Conservation (phyloP, 2,888 invertebrate species). For the Empis livida region DNA sequence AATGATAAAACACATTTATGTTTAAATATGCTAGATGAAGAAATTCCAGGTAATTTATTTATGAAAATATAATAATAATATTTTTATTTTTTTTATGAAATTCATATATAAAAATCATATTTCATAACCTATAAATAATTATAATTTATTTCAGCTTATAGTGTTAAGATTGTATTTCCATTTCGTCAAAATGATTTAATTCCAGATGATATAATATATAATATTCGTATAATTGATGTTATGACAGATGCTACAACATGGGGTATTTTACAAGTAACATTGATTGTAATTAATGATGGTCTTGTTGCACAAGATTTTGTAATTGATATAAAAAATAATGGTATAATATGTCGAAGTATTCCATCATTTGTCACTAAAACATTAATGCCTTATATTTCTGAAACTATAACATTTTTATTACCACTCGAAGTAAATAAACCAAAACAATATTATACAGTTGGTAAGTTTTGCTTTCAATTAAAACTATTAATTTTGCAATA, state of each 20-base stretch:
- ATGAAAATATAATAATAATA: not conserved
- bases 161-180: constrained; percentile 24
- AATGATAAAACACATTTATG: constrained; percentile 18
- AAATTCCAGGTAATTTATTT: constrained; percentile 20
- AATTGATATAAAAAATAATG: constrained; percentile 19
- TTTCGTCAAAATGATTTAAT: constrained; percentile 22
- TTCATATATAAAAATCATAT: too few relatives aligned
- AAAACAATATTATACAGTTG: constrained; percentile 19
- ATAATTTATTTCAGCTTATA: constrained; percentile 16
- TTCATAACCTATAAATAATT: not conserved
- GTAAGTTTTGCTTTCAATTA: too few relatives aligned
- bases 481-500: too few relatives aligned
- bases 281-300: constrained; percentile 23
- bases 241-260: constrained; percentile 25
- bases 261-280: constrained; percentile 22
- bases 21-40: constrained; percentile 23
- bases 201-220: constrained; percentile 10
- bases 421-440: constrained; percentile 18
- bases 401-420: constrained; percentile 22
- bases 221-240: constrained; percentile 21
- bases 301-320: constrained; percentile 15
- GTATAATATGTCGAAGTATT: not conserved
- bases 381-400: constrained; percentile 18
- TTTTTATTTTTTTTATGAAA: not conserved
- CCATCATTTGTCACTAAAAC: not conserved